phyloP scores from a whole-genome alignment of 53 echinoderm and acorn worm species.

The Echinarachnius parma region DNA sequence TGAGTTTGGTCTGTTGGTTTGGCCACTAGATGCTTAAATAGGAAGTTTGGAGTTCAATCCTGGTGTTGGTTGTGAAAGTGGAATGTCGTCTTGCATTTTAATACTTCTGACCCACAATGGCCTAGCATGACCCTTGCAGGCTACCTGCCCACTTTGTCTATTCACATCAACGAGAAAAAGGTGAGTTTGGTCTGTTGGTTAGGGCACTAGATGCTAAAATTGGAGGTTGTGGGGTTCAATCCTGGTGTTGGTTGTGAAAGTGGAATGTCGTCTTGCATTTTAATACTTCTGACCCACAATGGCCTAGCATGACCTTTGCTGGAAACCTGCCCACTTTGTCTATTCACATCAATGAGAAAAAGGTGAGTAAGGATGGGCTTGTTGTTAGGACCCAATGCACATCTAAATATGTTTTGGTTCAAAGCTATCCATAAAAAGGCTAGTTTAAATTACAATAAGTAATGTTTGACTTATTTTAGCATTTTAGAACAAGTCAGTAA shows the following conservation, averaged over 20 bases:
- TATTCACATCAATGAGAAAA: slow-evolving; percentile 82
- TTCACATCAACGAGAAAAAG: slow-evolving; percentile 88
- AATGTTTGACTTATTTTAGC: no score
- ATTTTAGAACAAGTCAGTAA: no score
- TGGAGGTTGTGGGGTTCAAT: not conserved
- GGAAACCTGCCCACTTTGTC: slow-evolving; percentile 74
- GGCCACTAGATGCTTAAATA: not conserved
- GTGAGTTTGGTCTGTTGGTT: slow-evolving; percentile 21
- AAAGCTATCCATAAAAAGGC: no score
- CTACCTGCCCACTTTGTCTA: slow-evolving; percentile 64
- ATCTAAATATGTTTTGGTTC: no score
- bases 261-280: not conserved
- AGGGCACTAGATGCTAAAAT: not conserved
- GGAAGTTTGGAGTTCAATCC: no score
- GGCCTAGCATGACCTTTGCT: slow-evolving; percentile 73
- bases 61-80: no score
- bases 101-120: no score
- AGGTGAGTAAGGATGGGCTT: slow-evolving; percentile 66
- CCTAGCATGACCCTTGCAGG: slow-evolving; percentile 75
- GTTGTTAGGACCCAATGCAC: no score
- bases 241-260: not conserved
- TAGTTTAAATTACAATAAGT: no score
- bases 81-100: no score
- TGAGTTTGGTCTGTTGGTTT: slow-evolving; percentile 8
- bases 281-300: slow-evolving; percentile 10